Percentiles rank a stretch among this genome's conserved stretches.
Conservation (phyloP, 2,888 invertebrate species). For the Rhagium mordax region DNA sequence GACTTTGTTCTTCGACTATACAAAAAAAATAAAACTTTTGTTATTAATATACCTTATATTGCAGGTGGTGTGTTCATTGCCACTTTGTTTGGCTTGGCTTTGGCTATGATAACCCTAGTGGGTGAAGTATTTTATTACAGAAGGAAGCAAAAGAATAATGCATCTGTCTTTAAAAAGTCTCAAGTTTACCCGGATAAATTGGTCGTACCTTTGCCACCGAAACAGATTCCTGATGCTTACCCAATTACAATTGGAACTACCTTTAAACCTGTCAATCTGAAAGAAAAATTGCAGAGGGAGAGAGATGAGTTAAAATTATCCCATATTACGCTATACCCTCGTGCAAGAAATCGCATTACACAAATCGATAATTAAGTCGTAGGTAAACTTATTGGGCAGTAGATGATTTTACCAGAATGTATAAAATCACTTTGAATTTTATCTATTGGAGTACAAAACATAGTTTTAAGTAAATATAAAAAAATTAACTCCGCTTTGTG, state of each 20-base stretch:
- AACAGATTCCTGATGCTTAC: not conserved
- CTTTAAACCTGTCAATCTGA: conserved; percentile 58
- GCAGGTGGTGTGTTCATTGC: conserved; percentile 92
- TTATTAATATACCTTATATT: conserved; percentile 37
- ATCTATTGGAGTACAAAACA: no score
- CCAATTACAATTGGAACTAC: conserved; percentile 60
- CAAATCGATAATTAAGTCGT: conserved; percentile 37
- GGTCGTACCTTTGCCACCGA: conserved; percentile 13
- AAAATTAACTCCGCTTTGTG: no score
- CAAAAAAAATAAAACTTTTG: no score
- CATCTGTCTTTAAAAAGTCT: conserved; percentile 55
- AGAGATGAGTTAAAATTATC: conserved; percentile 55
- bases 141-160: conserved; percentile 71
- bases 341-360: conserved; percentile 59
- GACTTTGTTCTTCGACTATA: no score
- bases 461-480: no score
- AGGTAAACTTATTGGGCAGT: no score
- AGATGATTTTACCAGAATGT: no score
- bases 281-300: conserved; percentile 51
- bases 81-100: conserved; percentile 85
- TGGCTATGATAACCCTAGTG: conserved; percentile 88
- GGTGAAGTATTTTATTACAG: conserved; percentile 88
- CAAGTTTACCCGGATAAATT: conserved; percentile 35
- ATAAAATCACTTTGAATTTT: no score
- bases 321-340: conserved; percentile 62